Percentiles rank a stretch among this genome's conserved stretches.
Conservation (phyloP, 2,113 vertebrate genomes). For the Oreochromis spilurus region DNA sequence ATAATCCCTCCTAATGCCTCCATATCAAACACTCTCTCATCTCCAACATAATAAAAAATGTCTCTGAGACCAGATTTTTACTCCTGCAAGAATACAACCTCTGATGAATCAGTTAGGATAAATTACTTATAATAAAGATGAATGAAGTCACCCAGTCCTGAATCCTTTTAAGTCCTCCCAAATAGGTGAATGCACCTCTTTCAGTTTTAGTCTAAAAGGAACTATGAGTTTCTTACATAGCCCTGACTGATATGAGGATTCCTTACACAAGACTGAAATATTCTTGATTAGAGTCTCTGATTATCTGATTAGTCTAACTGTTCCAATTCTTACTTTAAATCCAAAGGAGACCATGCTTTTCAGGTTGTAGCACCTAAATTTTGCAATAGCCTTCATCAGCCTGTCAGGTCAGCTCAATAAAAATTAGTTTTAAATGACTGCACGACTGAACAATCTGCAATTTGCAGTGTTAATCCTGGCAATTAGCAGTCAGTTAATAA, state of each 20-base stretch:
- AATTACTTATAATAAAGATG: background rate
- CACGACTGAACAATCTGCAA: background rate
- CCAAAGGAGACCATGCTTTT: background rate
- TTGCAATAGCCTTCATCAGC: background rate
- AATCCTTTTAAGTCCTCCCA: background rate
- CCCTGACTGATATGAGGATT: background rate
- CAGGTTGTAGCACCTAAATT: background rate
- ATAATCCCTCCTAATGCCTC: background rate
- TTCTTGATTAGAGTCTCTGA: background rate
- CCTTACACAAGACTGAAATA: background rate
- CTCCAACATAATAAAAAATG: background rate
- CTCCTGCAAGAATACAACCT: background rate
- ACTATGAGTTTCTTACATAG: background rate
- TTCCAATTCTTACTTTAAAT: background rate
- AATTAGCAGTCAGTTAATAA: background rate
- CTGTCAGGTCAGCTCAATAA: background rate
- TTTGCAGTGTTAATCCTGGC: background rate
- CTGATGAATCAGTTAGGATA: accelerated
- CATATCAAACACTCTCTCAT: accelerated
- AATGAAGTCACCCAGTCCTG: background rate
- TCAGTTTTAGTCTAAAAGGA: background rate
- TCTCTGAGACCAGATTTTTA: background rate
- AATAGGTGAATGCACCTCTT: background rate
- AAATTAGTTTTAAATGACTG: accelerated
- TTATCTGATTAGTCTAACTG: background rate